Percentiles rank a stretch among this genome's conserved stretches.
These are phyloP conservation scores for Apodemus agrarius DNA, from an alignment of 2,797 vertebrate species.

Conservation along the genomic window DNA sequence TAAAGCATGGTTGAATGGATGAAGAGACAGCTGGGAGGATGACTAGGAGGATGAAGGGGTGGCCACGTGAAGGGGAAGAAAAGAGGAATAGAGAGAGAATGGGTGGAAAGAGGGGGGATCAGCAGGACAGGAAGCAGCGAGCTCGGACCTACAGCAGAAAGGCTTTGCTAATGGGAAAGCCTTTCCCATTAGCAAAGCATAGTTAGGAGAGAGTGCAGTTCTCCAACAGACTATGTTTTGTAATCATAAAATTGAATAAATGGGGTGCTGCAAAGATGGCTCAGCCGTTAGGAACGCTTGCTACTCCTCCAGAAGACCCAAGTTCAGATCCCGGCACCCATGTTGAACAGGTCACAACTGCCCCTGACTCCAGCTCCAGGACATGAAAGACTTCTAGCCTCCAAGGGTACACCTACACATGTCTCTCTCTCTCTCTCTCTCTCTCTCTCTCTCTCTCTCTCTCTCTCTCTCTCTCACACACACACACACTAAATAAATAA, in stretches of 20 bases:
- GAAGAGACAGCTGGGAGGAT: too few species aligned
- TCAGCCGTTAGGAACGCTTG: neutral
- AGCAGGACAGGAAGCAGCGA: neutral
- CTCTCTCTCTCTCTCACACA: too few species aligned
- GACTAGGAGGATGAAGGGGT: neutral
- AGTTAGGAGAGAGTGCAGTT: neutral
- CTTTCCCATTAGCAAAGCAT: slow-evolving; percentile 31
- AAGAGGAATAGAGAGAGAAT: neutral
- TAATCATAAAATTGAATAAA: neutral
- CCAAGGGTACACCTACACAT: neutral
- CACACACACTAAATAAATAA: neutral
- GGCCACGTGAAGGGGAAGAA: neutral
- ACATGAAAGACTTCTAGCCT: neutral
- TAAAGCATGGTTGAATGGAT: neutral
- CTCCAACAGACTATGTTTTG: neutral
- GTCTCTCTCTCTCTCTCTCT: too few species aligned
- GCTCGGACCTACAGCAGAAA: neutral
- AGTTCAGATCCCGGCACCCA: neutral
- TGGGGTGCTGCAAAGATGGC: neutral
- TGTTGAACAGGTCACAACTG: neutral
- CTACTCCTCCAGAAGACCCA: neutral
- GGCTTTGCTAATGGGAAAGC: neutral
- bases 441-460: too few species aligned
- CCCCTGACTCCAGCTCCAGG: neutral
- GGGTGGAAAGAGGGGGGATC: neutral